Conservation (phyloP, 2,888 invertebrate species). For the Altica lythri region DNA sequence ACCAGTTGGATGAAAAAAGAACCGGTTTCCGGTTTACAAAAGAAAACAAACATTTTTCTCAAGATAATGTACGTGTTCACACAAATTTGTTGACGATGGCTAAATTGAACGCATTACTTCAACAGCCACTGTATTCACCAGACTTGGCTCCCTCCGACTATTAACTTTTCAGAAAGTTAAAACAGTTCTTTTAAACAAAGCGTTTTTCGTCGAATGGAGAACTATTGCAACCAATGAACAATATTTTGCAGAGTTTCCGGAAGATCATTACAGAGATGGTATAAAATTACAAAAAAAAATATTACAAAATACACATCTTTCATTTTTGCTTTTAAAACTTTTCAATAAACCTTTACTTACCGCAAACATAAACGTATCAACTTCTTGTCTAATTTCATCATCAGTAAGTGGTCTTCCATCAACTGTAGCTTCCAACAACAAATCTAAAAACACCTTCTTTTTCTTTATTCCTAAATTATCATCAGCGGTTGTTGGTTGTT, state of each 20-base stretch:
- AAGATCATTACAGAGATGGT: no score
- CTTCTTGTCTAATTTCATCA: constrained; percentile 68
- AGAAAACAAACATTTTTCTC: no score
- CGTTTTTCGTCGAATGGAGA: no score
- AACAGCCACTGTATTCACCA: no score
- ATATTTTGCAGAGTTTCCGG: no score
- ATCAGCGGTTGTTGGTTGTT: constrained; percentile 11
- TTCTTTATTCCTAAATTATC: constrained; percentile 54
- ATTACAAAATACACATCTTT: not conserved
- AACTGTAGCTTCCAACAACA: constrained; percentile 62
- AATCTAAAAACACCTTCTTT: constrained; percentile 70
- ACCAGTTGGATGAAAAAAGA: no score
- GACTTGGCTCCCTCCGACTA: no score
- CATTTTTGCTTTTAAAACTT: not conserved
- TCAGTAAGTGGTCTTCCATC: constrained; percentile 65
- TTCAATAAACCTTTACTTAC: constrained; percentile 50
- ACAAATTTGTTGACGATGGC: no score
- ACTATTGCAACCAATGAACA: no score
- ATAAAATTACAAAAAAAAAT: not conserved
- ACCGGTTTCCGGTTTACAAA: no score
- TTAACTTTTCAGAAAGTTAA: not conserved
- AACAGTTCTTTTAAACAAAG: not conserved
- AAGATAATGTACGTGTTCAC: no score
- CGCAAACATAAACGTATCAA: constrained; percentile 77
- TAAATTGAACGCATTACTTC: no score